Evolutionary conservation across 2,888 invertebrate species (phyloP).

Genomic region (Lepidocyrtoides sp.): DNA sequence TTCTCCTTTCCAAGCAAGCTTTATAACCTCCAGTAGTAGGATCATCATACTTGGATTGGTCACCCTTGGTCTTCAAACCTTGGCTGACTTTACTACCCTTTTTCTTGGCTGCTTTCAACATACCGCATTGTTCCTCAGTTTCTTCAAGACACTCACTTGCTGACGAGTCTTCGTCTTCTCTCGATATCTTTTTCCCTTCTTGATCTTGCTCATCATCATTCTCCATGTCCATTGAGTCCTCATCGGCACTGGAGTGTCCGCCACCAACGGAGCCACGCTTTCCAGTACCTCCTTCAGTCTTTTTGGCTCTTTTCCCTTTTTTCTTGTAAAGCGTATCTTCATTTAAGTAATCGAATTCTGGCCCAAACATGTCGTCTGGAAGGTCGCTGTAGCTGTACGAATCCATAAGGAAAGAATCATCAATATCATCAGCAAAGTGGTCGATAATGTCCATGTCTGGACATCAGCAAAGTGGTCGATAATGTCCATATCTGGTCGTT

Average conservation of each 20-base stretch:
- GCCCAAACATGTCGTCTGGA: slow-evolving; percentile 66
- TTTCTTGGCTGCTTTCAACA: slow-evolving; percentile 22
- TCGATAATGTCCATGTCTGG: slow-evolving; percentile 62
- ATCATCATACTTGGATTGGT: background rate
- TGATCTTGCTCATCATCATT: background rate
- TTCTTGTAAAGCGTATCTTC: slow-evolving; percentile 69
- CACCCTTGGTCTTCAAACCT: background rate
- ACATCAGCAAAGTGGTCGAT: slow-evolving; percentile 75
- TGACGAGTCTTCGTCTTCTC: slow-evolving; percentile 30
- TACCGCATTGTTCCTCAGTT: background rate
- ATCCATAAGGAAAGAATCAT: slow-evolving; percentile 73
- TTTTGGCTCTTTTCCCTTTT: slow-evolving; percentile 47
- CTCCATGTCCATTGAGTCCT: background rate
- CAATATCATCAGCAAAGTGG: slow-evolving; percentile 74
- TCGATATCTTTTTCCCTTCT: slow-evolving; percentile 7
- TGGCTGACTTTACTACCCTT: background rate
- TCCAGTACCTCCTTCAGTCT: background rate
- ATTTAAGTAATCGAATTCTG: slow-evolving; percentile 79
- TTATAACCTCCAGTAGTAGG: slow-evolving; percentile 40
- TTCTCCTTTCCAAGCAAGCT: slow-evolving; percentile 63
- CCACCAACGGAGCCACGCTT: background rate
- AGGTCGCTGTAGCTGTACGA: slow-evolving; percentile 71
- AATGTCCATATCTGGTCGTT: slow-evolving; percentile 43
- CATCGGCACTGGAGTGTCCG: slow-evolving; percentile 15
- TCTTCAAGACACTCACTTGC: slow-evolving; percentile 56